Conservation (phyloP, 2,797 vertebrate genomes). For the Clarias pachynema region DNA sequence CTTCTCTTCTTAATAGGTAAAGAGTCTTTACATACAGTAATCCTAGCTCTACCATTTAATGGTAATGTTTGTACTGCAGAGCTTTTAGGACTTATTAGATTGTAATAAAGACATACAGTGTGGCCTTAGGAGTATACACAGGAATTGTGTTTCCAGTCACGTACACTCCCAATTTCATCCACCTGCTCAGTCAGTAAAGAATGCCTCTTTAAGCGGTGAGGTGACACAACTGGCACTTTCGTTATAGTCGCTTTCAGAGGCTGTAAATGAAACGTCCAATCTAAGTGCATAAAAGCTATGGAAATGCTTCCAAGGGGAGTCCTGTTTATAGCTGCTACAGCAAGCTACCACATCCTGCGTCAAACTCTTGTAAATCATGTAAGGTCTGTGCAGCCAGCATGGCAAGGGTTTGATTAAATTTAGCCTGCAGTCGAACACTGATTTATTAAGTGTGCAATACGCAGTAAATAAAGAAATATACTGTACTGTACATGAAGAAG, state of each 20-base stretch:
- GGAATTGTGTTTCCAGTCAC: slow-evolving; percentile 9
- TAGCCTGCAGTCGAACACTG: slow-evolving; percentile 63
- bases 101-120: not conserved
- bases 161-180: not conserved
- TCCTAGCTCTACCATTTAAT: not conserved
- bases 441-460: slow-evolving; percentile 57
- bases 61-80: not conserved
- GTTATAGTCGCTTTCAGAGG: slow-evolving; percentile 19
- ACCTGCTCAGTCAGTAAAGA: not conserved
- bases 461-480: slow-evolving; percentile 8
- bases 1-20: too few species aligned
- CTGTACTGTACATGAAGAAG: not conserved
- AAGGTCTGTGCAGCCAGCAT: slow-evolving; percentile 46
- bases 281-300: slow-evolving; percentile 41
- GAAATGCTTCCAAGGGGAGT: slow-evolving; percentile 43
- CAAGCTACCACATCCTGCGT: slow-evolving; percentile 35
- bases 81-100: not conserved
- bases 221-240: not conserved
- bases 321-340: slow-evolving; percentile 1
- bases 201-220: not conserved
- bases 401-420: slow-evolving; percentile 45
- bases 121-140: too few species aligned
- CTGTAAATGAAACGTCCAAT: slow-evolving; percentile 54
- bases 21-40: too few species aligned
- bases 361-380: slow-evolving; percentile 61